Evolutionary conservation across 2,797 vertebrate genomes (phyloP).

Genomic region (Alca torda): DNA sequence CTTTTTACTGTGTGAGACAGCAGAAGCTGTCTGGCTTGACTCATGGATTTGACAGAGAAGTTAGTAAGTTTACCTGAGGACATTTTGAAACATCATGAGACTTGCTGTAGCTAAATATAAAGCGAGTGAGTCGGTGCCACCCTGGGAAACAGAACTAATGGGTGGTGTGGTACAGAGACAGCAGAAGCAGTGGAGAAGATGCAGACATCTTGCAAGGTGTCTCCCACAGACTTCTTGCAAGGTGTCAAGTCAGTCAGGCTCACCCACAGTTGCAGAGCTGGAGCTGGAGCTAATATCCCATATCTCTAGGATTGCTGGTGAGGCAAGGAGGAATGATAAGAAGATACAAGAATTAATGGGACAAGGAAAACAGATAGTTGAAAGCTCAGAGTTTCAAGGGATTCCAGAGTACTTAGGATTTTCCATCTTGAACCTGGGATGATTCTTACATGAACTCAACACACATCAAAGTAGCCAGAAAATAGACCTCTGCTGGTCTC

Average conservation of each 20-base stretch:
- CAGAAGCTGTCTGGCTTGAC: slow-evolving; percentile 23
- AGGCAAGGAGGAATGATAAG: background rate
- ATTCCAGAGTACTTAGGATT: background rate
- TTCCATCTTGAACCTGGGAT: background rate
- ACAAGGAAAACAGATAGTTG: background rate
- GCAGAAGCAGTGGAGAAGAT: background rate
- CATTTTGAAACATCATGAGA: slow-evolving; percentile 37
- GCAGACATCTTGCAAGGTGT: background rate
- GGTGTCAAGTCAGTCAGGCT: background rate
- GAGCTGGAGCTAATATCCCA: background rate
- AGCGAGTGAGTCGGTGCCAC: background rate
- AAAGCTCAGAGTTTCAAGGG: background rate
- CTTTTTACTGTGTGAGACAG: background rate
- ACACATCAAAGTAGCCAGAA: background rate
- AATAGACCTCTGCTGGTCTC: background rate
- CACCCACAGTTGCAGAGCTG: background rate
- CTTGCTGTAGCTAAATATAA: slow-evolving; percentile 35
- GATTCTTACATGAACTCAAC: background rate
- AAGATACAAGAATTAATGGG: background rate
- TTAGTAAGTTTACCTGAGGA: slow-evolving; percentile 53
- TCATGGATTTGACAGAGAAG: slow-evolving; percentile 24
- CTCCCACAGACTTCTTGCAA: background rate
- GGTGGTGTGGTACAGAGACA: background rate
- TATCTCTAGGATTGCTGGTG: background rate
- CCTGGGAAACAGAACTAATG: background rate